Conservation (phyloP, 2,113 vertebrate species). For the Acrocephalus kingi region DNA sequence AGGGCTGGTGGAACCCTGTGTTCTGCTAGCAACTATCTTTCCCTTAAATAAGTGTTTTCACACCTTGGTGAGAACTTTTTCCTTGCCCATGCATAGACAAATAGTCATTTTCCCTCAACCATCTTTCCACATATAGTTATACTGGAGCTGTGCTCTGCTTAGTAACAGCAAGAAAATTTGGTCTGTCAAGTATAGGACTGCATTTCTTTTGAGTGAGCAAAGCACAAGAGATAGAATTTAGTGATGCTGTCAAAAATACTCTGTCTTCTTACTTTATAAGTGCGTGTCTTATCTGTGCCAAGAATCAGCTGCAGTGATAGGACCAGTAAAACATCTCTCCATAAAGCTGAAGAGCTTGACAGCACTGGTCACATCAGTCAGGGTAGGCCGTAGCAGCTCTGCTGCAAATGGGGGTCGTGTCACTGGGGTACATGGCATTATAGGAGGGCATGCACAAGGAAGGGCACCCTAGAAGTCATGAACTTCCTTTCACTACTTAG, state of each 20-base stretch:
- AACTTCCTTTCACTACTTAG: background rate
- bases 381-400: background rate
- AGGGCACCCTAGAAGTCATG: background rate
- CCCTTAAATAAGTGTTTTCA: background rate
- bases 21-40: background rate
- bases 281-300: background rate
- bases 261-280: background rate
- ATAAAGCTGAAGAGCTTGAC: background rate
- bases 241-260: background rate
- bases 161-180: background rate
- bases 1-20: background rate
- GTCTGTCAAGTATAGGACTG: background rate
- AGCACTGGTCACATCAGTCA: background rate
- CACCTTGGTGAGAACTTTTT: background rate
- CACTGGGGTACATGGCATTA: rapidly evolving
- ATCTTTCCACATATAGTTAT: background rate
- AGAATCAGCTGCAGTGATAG: background rate
- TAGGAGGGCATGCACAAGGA: background rate
- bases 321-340: background rate
- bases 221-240: background rate
- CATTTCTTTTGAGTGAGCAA: background rate
- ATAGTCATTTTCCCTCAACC: background rate
- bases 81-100: background rate
- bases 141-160: background rate
- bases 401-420: background rate